phyloP scores from a whole-genome alignment of 2,888 invertebrate genomes.

The Drosophila buzzatii region DNA sequence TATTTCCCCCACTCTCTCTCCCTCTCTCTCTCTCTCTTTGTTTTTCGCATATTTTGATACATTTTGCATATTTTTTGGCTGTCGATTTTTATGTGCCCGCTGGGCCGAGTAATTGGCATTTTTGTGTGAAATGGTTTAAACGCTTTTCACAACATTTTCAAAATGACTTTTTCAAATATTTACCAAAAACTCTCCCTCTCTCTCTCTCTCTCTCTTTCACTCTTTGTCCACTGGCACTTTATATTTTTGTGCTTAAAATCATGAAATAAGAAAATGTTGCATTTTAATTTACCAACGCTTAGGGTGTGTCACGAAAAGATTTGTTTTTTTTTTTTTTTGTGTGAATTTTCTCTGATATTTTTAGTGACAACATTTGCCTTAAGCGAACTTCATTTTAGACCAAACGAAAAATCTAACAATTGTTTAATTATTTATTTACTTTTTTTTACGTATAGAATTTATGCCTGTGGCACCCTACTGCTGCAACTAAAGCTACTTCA shows the following conservation, averaged over 20 bases:
- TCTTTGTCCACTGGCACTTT: neutral
- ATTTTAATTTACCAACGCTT: slow-evolving; percentile 8
- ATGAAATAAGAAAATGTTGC: slow-evolving; percentile 10
- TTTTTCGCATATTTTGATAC: neutral
- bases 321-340: rapidly evolving
- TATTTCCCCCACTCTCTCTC: neutral
- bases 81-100: slow-evolving; percentile 31
- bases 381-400: neutral
- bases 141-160: slow-evolving; percentile 37
- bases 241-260: slow-evolving; percentile 6
- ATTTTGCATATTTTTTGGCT: slow-evolving; percentile 10
- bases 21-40: neutral
- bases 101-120: slow-evolving; percentile 47
- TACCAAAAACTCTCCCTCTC: slow-evolving; percentile 17
- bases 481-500: slow-evolving; percentile 50
- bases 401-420: neutral
- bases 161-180: slow-evolving; percentile 37
- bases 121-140: slow-evolving; percentile 48
- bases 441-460: neutral
- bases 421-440: neutral
- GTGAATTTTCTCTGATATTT: neutral
- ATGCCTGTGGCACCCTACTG: slow-evolving; percentile 13
- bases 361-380: neutral
- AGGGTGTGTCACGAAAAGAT: neutral
- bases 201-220: neutral